Conservation (phyloP, 2,113 vertebrate genomes). For the Macaca nemestrina region DNA sequence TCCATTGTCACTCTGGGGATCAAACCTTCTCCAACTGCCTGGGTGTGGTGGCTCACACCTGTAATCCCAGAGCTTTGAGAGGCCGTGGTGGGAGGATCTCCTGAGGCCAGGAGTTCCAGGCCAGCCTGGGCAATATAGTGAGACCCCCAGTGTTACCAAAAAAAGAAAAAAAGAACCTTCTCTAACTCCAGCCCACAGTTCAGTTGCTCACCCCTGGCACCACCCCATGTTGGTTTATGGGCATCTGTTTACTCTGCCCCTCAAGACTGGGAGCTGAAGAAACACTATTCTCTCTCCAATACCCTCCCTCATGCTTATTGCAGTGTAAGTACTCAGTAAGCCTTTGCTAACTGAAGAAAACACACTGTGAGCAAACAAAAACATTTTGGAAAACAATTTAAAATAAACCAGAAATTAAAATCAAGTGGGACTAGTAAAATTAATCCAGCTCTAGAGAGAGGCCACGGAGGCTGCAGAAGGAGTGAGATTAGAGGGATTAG, state of each 20-base stretch:
- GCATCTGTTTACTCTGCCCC: background rate
- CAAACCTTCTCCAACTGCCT: background rate
- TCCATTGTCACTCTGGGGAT: background rate
- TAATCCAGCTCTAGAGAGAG: background rate
- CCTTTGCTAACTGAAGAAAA: background rate
- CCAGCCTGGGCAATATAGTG: too few relatives aligned
- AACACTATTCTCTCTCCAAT: background rate
- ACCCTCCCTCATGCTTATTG: background rate
- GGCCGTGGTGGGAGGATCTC: too few relatives aligned
- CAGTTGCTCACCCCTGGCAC: background rate
- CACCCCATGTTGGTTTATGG: rapidly evolving
- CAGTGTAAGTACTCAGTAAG: background rate
- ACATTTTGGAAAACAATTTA: background rate
- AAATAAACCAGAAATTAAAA: slow-evolving; percentile 33
- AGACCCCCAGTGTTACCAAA: too few relatives aligned
- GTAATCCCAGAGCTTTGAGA: too few relatives aligned
- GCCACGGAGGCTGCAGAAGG: background rate
- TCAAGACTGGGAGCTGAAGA: background rate
- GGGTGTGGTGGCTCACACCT: too few relatives aligned
- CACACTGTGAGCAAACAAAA: background rate
- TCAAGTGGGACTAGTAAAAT: background rate
- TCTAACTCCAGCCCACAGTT: background rate
- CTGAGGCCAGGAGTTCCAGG: too few relatives aligned
- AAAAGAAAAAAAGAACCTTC: background rate
- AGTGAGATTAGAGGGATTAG: background rate